These are phyloP conservation scores for Globicephala melas DNA, from an alignment of 2,113 vertebrate genomes.

Conservation along the genomic window DNA sequence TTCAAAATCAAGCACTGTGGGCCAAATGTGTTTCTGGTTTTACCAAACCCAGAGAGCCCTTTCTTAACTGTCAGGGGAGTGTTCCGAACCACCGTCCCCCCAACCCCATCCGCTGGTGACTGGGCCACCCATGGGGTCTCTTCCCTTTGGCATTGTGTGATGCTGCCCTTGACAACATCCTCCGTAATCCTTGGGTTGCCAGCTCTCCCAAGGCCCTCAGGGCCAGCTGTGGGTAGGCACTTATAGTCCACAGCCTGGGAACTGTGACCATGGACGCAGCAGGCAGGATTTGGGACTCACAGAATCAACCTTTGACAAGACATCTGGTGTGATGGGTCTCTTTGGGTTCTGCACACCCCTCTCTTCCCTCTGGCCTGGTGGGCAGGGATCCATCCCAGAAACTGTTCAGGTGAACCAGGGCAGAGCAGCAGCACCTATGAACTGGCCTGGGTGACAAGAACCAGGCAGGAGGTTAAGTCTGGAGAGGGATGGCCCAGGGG, in stretches of 20 bases:
- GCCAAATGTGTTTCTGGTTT: slow-evolving; percentile 80
- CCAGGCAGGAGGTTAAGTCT: background rate
- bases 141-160: background rate
- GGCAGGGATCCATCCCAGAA: background rate
- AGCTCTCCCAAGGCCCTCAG: background rate
- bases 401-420: too few relatives aligned
- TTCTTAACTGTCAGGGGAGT: slow-evolving; percentile 40
- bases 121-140: slow-evolving; percentile 26
- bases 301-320: background rate
- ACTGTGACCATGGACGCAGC: fast-evolving
- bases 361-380: background rate
- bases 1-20: slow-evolving; percentile 26
- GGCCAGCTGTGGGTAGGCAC: background rate
- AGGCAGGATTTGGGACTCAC: background rate
- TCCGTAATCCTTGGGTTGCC: background rate
- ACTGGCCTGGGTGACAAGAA: background rate
- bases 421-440: background rate
- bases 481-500: fast-evolving
- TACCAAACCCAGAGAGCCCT: slow-evolving; percentile 65
- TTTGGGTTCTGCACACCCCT: background rate
- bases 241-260: background rate
- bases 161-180: background rate
- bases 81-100: background rate
- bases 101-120: background rate
- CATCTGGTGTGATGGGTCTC: background rate